Conservation (phyloP, 1,140 invertebrate species). For the Drosophila sp. region DNA sequence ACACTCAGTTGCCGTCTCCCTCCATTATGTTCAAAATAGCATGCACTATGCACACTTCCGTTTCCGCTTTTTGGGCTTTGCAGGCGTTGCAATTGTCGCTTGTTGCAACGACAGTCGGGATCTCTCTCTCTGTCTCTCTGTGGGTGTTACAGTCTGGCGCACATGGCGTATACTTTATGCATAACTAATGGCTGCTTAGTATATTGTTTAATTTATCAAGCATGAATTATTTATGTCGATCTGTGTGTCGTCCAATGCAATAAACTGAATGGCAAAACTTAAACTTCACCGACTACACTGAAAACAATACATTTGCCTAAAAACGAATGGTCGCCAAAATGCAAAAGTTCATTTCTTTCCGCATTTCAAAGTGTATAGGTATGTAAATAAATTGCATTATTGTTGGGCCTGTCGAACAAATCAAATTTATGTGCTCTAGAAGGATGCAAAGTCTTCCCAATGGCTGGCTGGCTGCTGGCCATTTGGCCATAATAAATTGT, state of each 20-base stretch:
- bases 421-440: conserved; percentile 54
- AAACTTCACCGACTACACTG: conserved; percentile 35
- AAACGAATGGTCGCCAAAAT: not conserved
- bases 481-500: conserved; percentile 56
- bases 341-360: not conserved
- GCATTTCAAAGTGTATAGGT: conserved; percentile 16
- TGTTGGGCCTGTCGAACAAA: conserved; percentile 39
- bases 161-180: conserved; percentile 76
- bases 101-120: conserved; percentile 48
- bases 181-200: conserved; percentile 76
- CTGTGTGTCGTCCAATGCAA: conserved; percentile 41
- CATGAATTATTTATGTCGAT: conserved; percentile 78
- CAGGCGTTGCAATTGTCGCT: conserved; percentile 80
- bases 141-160: conserved; percentile 62
- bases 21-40: conserved; percentile 72
- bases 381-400: conserved; percentile 4
- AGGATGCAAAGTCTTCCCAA: conserved; percentile 17
- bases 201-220: conserved; percentile 82
- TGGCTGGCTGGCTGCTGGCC: conserved; percentile 21
- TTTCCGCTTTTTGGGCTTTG: conserved; percentile 69
- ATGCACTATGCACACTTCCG: conserved; percentile 77
- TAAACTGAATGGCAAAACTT: conserved; percentile 52
- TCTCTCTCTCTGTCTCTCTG: conserved; percentile 19
- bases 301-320: not conserved
- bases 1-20: conserved; percentile 11